A percentile compares a stretch with the other conserved stretches of the same genome.
Conservation (phyloP, 2,888 invertebrate genomes). For the Phengaris arion region DNA sequence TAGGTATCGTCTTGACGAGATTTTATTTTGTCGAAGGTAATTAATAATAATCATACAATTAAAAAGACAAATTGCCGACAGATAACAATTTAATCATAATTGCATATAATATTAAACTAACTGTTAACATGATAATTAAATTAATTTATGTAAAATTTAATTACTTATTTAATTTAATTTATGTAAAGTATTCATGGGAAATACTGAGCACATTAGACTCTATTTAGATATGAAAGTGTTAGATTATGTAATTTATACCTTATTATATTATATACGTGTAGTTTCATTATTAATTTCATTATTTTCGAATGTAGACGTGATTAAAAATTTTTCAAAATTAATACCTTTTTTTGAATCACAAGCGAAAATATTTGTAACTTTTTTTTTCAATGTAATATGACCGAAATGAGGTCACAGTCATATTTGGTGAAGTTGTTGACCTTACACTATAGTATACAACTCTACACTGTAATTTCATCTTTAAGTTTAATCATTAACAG, state of each 20-base stretch:
- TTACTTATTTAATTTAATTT: background rate
- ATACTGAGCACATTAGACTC: background rate
- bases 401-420: background rate
- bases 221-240: background rate
- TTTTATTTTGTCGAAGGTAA: background rate
- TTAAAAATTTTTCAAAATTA: background rate
- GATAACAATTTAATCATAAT: background rate
- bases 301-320: background rate
- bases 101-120: background rate
- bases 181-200: slow-evolving; percentile 7
- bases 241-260: background rate
- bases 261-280: background rate
- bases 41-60: slow-evolving; percentile 7
- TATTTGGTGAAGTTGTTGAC: background rate
- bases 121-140: slow-evolving; percentile 19
- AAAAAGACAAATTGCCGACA: background rate
- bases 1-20: background rate
- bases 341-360: no score
- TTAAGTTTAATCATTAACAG: background rate
- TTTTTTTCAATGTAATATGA: no score
- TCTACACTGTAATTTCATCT: background rate
- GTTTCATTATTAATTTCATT: background rate
- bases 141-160: background rate
- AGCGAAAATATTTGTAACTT: no score
- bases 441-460: background rate